These are phyloP conservation scores for Drosophila nigritarsus DNA, from an alignment of 2,888 invertebrate species.

Conservation along the genomic window DNA sequence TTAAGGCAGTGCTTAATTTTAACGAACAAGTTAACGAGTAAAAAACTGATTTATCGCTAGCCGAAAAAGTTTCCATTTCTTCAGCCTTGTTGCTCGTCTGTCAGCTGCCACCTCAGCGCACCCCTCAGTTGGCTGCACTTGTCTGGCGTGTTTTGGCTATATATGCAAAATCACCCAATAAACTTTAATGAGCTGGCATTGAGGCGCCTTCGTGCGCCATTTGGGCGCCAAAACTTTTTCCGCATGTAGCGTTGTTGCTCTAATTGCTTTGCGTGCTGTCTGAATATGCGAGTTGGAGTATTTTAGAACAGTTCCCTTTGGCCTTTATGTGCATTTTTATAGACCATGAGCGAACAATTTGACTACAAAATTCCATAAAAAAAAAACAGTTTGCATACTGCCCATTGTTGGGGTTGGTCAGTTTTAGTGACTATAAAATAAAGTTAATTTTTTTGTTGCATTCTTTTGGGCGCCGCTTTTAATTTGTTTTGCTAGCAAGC, in stretches of 20 bases:
- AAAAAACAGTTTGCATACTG: slow-evolving; percentile 7
- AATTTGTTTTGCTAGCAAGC: slow-evolving; percentile 35
- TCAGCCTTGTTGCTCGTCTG: slow-evolving; percentile 44
- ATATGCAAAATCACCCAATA: slow-evolving; percentile 75
- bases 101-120: slow-evolving; percentile 15
- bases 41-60: slow-evolving; percentile 70
- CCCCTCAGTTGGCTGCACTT: slow-evolving; percentile 31
- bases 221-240: slow-evolving; percentile 73
- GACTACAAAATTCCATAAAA: slow-evolving; percentile 43
- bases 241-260: slow-evolving; percentile 60
- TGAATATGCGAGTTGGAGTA: slow-evolving; percentile 34
- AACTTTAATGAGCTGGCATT: slow-evolving; percentile 78
- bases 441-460: slow-evolving; percentile 26
- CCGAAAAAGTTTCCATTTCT: slow-evolving; percentile 47
- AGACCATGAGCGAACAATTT: slow-evolving; percentile 47
- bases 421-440: slow-evolving; percentile 30
- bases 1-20: slow-evolving; percentile 53
- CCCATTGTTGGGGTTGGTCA: slow-evolving; percentile 61
- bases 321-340: slow-evolving; percentile 69
- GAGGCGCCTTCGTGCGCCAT: slow-evolving; percentile 73
- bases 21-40: slow-evolving; percentile 74
- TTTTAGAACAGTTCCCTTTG: not conserved
- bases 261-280: slow-evolving; percentile 68
- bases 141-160: slow-evolving; percentile 17
- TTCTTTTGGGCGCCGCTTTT: slow-evolving; percentile 22